These are phyloP conservation scores for Panagrolaimus sp. DNA, from an alignment of 1,140 invertebrate genomes.

Conservation along the genomic window DNA sequence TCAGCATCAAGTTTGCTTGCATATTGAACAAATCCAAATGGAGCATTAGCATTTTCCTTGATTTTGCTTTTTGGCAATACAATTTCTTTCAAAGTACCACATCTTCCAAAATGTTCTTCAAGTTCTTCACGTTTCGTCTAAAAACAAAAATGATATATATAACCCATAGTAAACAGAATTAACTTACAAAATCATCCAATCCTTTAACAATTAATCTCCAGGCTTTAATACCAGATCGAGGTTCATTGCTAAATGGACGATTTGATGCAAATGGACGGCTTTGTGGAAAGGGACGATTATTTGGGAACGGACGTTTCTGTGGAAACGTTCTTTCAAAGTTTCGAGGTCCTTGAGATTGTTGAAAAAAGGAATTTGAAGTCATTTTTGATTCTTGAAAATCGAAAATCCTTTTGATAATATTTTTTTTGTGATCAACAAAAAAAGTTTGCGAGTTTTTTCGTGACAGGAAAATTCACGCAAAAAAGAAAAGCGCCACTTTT, in stretches of 20 bases:
- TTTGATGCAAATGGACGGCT: no score
- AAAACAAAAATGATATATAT: neutral
- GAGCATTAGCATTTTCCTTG: conserved; percentile 6
- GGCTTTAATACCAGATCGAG: conserved; percentile 5
- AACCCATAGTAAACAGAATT: neutral
- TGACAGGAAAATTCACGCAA: no score
- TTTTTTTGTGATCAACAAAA: no score
- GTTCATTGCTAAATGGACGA: neutral
- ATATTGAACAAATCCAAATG: conserved; percentile 8
- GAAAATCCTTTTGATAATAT: no score
- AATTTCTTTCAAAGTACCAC: conserved; percentile 3
- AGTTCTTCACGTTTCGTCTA: conserved; percentile 5
- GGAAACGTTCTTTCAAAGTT: no score
- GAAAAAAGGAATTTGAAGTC: no score
- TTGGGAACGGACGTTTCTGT: no score
- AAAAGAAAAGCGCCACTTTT: no score
- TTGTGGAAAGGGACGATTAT: no score
- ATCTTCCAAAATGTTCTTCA: neutral
- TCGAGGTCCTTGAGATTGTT: no score
- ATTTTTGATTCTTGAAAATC: no score
- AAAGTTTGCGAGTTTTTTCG: no score
- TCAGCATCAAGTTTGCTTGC: neutral
- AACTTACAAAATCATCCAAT: conserved; percentile 8
- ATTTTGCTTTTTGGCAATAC: conserved; percentile 11
- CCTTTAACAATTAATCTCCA: conserved; percentile 2